Percentiles rank a stretch among this genome's conserved stretches.
phyloP scores from a whole-genome alignment of 2,888 invertebrate genomes.

The Nymphalis c-album region DNA sequence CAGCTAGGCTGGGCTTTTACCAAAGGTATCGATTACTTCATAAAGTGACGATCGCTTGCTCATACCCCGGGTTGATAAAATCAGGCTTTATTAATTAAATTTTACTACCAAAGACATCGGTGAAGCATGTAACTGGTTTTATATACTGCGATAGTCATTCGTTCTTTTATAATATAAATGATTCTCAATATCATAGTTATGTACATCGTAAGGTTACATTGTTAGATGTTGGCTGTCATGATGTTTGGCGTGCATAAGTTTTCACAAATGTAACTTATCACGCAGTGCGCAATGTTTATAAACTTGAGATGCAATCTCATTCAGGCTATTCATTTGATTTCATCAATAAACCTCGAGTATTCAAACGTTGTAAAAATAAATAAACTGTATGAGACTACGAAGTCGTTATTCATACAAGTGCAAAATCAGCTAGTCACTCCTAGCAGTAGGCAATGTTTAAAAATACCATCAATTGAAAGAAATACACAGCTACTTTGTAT shows the following conservation, averaged over 20 bases:
- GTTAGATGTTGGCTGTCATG: constrained; percentile 14
- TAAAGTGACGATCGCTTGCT: too few relatives aligned
- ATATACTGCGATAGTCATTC: constrained; percentile 6
- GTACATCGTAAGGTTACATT: constrained; percentile 5
- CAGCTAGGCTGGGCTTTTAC: too few relatives aligned
- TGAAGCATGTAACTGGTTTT: constrained; percentile 3
- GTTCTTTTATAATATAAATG: neutral
- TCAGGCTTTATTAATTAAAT: constrained; percentile 15
- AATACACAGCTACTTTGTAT: neutral
- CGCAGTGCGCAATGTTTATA: neutral
- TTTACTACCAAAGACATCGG: constrained; percentile 7
- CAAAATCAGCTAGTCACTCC: neutral
- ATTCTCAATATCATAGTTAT: neutral
- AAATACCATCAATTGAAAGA: neutral
- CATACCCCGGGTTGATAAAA: constrained; percentile 9
- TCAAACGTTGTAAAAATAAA: neutral
- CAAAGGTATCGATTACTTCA: too few relatives aligned
- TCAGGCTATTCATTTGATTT: neutral
- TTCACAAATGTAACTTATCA: constrained; percentile 3
- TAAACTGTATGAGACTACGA: neutral
- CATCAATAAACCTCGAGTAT: neutral
- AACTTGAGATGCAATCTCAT: neutral
- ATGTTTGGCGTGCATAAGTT: neutral
- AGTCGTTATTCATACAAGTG: neutral
- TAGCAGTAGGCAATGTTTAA: neutral